Evolutionary conservation across 2,113 vertebrate species (phyloP).

Genomic region (Plotosus lineatus): DNA sequence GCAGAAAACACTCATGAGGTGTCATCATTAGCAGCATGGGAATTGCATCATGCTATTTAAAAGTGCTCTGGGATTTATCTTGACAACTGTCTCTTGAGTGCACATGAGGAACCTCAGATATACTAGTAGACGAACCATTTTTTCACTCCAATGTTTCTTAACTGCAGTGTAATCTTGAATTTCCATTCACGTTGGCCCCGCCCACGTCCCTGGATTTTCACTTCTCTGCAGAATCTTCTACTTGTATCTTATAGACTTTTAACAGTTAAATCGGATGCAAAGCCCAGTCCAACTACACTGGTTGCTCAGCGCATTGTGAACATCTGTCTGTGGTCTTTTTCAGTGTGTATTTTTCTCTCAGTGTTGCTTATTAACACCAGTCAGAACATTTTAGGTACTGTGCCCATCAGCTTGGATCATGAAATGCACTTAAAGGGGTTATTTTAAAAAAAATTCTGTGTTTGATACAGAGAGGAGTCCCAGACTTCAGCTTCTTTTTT

Average conservation of each 20-base stretch:
- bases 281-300: constrained; percentile 17
- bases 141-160: constrained; percentile 1
- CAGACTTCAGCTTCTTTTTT: background rate
- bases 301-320: background rate
- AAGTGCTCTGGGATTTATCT: constrained; percentile 35
- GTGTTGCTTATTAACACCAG: background rate
- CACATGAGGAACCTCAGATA: constrained; percentile 45
- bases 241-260: constrained; percentile 27
- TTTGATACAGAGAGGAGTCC: background rate
- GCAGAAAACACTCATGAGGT: background rate
- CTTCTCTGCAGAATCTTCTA: constrained; percentile 27
- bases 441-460: background rate
- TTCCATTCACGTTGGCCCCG: constrained; percentile 1
- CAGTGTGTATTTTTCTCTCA: constrained; percentile 3
- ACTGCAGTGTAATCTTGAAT: constrained; percentile 16
- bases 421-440: background rate
- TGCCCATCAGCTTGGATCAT: background rate
- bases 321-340: constrained; percentile 5
- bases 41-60: constrained; percentile 35
- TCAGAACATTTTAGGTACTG: background rate
- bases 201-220: constrained; percentile 43
- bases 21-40: constrained; percentile 46
- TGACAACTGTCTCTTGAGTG: background rate
- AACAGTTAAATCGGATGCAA: constrained; percentile 11
- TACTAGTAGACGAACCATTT: constrained; percentile 29